These are phyloP conservation scores for Chloroceryle inda DNA, from an alignment of 2,797 vertebrate species.

Conservation along the genomic window DNA sequence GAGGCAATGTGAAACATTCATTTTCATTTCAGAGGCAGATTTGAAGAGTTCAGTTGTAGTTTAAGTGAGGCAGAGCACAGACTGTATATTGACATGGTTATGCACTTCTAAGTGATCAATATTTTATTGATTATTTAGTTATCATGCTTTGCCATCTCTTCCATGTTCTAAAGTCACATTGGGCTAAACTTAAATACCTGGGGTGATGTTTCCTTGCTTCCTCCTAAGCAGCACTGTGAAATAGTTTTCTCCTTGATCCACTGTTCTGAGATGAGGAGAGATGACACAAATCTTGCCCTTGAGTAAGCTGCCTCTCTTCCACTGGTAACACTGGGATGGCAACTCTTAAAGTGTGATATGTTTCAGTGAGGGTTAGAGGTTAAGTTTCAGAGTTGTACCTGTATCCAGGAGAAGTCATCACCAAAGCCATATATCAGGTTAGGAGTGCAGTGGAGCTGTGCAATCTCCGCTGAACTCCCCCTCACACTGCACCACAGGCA, in stretches of 20 bases:
- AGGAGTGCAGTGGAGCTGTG: neutral
- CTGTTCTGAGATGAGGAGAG: neutral
- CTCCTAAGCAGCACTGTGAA: neutral
- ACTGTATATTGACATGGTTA: rapidly evolving
- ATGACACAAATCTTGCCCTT: neutral
- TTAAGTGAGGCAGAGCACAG: neutral
- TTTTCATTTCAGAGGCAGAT: conserved; percentile 2
- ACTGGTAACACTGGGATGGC: neutral
- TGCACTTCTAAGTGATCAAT: neutral
- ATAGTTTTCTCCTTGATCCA: neutral
- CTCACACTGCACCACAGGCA: neutral
- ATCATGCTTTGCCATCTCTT: neutral
- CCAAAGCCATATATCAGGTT: neutral
- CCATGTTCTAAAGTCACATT: neutral
- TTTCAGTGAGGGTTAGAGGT: no score
- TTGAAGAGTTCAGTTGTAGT: conserved; percentile 14
- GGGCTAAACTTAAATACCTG: neutral
- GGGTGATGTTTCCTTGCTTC: neutral
- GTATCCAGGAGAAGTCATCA: neutral
- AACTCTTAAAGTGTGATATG: neutral
- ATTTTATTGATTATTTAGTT: conserved; percentile 18
- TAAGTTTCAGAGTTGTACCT: neutral
- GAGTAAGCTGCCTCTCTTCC: neutral
- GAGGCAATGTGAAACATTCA: conserved; percentile 8
- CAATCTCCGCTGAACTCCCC: neutral